Evolutionary conservation across 1,140 invertebrate species (phyloP), one percentile per base, ranked within the genome.

Genomic region (Pararge aegeria): DNA sequence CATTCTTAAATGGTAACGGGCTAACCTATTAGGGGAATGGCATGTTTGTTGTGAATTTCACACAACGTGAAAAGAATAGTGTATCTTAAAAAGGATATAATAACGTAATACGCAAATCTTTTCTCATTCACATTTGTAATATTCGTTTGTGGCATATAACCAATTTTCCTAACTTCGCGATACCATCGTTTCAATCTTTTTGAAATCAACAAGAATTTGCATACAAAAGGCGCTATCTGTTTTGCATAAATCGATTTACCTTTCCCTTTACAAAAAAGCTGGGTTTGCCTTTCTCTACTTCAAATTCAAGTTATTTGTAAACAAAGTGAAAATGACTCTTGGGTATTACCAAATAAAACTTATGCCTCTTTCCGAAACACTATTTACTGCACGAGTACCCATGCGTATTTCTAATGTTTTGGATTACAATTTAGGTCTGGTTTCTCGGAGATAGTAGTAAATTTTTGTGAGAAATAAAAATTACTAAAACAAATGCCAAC

Each of bases 161-260:
- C 72, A 76, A 80, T 76, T 75, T 78, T 75, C 70, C 54, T 67
- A 68, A 80, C 72, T 76, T 70, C 61, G 74, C 76, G 77, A 77
- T 75, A 80, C 77, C 69, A 75, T 63, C 75, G 84, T 80, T 84
- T 83, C 80, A 84, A 84, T 84, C 80, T 83, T 77, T 75, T 69
- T 76, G 70, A 87, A 87, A 87, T 87, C 80, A 84, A 83, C 78
- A 78, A 68, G 75, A 82, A 87, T 87, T 87, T 83, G 73, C 81
- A 87, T 87, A 84, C 75, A 87, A 87, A 87, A 87, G 82, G 83
- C 75, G 80, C 75, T 77, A 82, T 83, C 80, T 84, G 68, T 79
- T 87, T 87, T 80, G 80, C 81, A 87, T 87, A 87, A 84, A 87
- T 87, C 83, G 80, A 87, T 87, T 87, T 83, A 79, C 79, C 79